phyloP scores from a whole-genome alignment of 2,797 vertebrate species.

The Distichodus sexfasciatus region DNA sequence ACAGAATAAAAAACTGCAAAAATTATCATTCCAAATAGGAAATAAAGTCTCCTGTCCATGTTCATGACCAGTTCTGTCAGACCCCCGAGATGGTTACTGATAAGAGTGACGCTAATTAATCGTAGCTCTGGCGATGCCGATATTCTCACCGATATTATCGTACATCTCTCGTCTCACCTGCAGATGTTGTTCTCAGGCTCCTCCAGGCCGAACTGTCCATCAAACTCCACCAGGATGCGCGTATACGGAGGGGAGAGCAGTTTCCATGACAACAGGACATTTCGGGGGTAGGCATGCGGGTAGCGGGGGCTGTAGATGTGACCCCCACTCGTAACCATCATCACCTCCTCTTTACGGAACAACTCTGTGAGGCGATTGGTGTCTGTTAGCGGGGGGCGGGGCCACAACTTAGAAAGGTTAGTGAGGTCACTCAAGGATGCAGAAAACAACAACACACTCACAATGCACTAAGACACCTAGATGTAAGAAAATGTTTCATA shows the following conservation, averaged over 20 bases:
- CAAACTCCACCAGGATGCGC: conserved; percentile 89
- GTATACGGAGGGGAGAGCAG: conserved; percentile 82
- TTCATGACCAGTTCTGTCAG: too few relatives aligned
- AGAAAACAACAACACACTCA: not conserved
- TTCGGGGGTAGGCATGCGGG: conserved; percentile 91
- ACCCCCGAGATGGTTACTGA: too few relatives aligned
- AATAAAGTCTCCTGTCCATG: too few relatives aligned
- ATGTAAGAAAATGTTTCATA: too few relatives aligned
- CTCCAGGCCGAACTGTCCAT: conserved; percentile 90
- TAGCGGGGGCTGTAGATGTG: conserved; percentile 90
- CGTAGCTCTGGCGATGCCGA: too few relatives aligned
- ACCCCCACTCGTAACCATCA: conserved; percentile 80
- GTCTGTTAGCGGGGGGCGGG: conserved; percentile 79
- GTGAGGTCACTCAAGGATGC: conserved; percentile 72
- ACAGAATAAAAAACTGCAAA: too few relatives aligned
- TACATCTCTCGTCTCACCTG: conserved; percentile 70
- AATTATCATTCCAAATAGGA: too few relatives aligned
- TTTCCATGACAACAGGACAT: conserved; percentile 90
- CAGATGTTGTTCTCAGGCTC: conserved; percentile 91
- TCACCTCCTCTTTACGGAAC: conserved; percentile 88
- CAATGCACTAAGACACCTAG: not conserved
- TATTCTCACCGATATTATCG: too few relatives aligned
- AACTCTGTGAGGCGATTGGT: conserved; percentile 94
- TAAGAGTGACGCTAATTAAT: too few relatives aligned
- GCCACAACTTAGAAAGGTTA: conserved; percentile 87